phyloP scores from a whole-genome alignment of 1,140 invertebrate genomes.

The Anoplolepis gracilipes region DNA sequence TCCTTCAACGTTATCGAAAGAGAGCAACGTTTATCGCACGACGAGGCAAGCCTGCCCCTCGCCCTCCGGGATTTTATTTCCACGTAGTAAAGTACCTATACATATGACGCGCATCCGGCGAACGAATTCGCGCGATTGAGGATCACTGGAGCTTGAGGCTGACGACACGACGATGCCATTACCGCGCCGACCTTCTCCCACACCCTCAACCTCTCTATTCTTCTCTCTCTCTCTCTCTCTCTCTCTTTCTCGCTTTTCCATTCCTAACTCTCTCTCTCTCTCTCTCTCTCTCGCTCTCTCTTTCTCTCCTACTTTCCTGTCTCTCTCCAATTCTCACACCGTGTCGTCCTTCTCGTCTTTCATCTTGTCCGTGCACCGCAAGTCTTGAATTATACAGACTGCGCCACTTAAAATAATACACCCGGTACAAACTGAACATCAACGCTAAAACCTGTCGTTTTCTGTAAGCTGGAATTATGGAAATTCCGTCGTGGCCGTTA shows the following conservation, averaged over 20 bases:
- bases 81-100: constrained; percentile 36
- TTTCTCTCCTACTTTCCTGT: constrained; percentile 8
- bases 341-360: constrained; percentile 32
- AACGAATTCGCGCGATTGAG: constrained; percentile 77
- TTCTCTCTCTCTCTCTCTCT: constrained; percentile 60
- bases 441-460: constrained; percentile 86
- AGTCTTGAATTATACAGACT: constrained; percentile 84
- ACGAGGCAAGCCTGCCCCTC: constrained; percentile 26
- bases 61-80: constrained; percentile 35
- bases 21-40: not conserved
- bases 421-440: constrained; percentile 85
- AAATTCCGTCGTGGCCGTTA: constrained; percentile 75
- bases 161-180: constrained; percentile 81
- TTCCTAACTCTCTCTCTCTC: constrained; percentile 20
- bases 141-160: constrained; percentile 80
- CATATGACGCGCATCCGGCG: constrained; percentile 58
- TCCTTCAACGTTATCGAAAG: not conserved
- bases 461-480: constrained; percentile 85
- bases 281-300: not conserved
- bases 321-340: constrained; percentile 6
- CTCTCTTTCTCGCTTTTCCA: constrained; percentile 29
- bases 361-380: constrained; percentile 57
- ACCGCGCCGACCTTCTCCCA: constrained; percentile 76
- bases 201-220: constrained; percentile 37
- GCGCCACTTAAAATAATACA: constrained; percentile 85